phyloP scores from a whole-genome alignment of 2,888 invertebrate species.

The Iphiclides podalirius region DNA sequence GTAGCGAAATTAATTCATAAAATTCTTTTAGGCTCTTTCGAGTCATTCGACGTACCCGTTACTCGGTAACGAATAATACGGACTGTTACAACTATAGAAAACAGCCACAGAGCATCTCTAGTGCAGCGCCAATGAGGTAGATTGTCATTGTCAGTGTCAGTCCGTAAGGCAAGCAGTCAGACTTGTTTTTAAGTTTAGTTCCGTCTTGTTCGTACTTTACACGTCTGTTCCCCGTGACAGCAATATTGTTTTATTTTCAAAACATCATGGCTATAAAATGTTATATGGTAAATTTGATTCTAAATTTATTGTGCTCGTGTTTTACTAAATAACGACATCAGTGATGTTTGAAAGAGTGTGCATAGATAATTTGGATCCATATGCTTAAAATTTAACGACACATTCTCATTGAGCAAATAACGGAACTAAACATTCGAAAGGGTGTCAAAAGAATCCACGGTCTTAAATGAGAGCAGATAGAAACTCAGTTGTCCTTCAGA shows the following conservation, averaged over 20 bases:
- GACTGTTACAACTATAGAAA: too few species aligned
- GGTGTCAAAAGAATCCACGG: constrained; percentile 41
- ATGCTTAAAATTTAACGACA: constrained; percentile 60
- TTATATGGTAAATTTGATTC: constrained; percentile 32
- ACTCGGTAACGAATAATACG: too few species aligned
- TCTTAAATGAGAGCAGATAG: constrained; percentile 73
- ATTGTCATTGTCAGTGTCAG: constrained; percentile 37
- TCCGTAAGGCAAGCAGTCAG: constrained; percentile 36
- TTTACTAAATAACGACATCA: constrained; percentile 42
- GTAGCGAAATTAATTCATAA: too few species aligned
- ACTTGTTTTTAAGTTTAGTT: constrained; percentile 53
- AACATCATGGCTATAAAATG: constrained; percentile 30
- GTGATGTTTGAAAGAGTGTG: constrained; percentile 65
- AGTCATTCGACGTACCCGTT: too few species aligned
- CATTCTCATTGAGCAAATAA: constrained; percentile 42
- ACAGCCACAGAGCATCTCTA: too few species aligned
- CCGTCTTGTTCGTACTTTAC: constrained; percentile 40
- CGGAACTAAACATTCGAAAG: constrained; percentile 41
- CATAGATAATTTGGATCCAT: constrained; percentile 72
- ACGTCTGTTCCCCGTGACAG: constrained; percentile 50
- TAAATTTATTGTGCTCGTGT: constrained; percentile 40
- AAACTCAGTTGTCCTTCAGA: constrained; percentile 68
- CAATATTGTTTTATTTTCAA: constrained; percentile 37
- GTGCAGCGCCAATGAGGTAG: too few species aligned
- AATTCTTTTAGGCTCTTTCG: too few species aligned